Evolutionary conservation across 2,888 invertebrate genomes (phyloP).

Genomic region (Ormyrus nitidulus): DNA sequence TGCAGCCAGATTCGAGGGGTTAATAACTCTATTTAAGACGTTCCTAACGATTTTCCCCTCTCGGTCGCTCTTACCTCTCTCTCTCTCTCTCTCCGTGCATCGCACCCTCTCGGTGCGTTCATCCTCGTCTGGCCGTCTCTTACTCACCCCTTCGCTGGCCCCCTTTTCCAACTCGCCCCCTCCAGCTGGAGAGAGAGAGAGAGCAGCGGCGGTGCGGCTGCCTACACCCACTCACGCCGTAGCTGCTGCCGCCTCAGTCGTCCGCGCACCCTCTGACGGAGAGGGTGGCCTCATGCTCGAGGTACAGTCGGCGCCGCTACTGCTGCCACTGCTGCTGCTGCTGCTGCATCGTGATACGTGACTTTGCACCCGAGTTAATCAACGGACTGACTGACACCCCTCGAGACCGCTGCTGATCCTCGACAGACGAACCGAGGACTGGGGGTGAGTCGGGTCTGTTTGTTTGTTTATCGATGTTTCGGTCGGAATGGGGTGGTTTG

Average conservation of each 20-base stretch:
- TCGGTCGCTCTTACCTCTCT: not conserved
- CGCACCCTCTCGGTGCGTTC: conserved; percentile 1
- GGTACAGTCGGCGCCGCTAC: conserved; percentile 33
- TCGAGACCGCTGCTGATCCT: not conserved
- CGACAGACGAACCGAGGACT: not conserved
- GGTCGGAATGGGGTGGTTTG: not conserved
- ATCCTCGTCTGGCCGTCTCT: conserved; percentile 41
- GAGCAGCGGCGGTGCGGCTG: conserved; percentile 61
- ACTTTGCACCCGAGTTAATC: conserved; percentile 2
- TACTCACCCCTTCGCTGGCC: conserved; percentile 41
- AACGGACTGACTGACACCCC: not conserved
- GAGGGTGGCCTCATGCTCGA: conserved; percentile 65
- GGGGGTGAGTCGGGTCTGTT: conserved; percentile 3
- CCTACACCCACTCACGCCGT: conserved; percentile 69
- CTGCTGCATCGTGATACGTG: conserved; percentile 50
- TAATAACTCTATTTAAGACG: conserved; percentile 51
- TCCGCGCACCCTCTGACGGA: conserved; percentile 72
- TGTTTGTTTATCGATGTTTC: not conserved
- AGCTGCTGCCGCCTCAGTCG: conserved; percentile 68
- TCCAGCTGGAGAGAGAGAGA: conserved; percentile 15
- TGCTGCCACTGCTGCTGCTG: conserved; percentile 33
- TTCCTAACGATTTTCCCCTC: conserved; percentile 31
- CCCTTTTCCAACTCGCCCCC: conserved; percentile 4
- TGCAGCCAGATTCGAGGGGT: conserved; percentile 19
- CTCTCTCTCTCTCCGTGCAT: conserved; percentile 17